A percentile compares a stretch with the other conserved stretches of the same genome.
Conservation (phyloP, 2,797 vertebrate species). For the Macrochelys suwanniensis region DNA sequence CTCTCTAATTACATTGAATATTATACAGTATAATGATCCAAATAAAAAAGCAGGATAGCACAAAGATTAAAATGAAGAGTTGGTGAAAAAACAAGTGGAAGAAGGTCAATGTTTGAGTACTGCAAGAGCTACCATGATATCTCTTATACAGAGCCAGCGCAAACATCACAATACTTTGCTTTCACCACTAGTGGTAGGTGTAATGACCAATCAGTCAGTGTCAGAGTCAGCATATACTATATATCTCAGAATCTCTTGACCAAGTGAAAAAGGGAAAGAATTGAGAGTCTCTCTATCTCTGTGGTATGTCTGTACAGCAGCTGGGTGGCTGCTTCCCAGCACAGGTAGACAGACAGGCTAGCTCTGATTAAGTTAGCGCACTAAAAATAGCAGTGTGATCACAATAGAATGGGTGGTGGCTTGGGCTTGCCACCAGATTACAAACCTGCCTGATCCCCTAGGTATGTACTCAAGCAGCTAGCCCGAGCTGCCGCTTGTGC, state of each 20-base stretch:
- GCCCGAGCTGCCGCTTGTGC: too few species aligned
- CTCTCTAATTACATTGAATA: neutral
- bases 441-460: too few species aligned
- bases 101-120: neutral
- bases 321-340: too few species aligned
- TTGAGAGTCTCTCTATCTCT: neutral
- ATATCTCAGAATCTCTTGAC: neutral
- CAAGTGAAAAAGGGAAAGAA: neutral
- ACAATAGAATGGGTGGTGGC: too few species aligned
- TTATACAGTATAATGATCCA: neutral
- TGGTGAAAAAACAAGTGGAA: neutral
- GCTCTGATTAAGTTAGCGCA: too few species aligned
- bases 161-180: neutral
- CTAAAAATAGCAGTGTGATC: too few species aligned
- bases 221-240: fast-evolving
- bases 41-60: neutral
- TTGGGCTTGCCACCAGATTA: too few species aligned
- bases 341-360: too few species aligned
- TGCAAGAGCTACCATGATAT: neutral
- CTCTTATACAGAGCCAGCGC: neutral
- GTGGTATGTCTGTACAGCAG: too few species aligned
- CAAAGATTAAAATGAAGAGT: neutral
- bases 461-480: too few species aligned
- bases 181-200: neutral
- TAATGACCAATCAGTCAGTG: neutral